phyloP scores from a whole-genome alignment of 2,888 invertebrate genomes.

The Leptopterna dolabrata region DNA sequence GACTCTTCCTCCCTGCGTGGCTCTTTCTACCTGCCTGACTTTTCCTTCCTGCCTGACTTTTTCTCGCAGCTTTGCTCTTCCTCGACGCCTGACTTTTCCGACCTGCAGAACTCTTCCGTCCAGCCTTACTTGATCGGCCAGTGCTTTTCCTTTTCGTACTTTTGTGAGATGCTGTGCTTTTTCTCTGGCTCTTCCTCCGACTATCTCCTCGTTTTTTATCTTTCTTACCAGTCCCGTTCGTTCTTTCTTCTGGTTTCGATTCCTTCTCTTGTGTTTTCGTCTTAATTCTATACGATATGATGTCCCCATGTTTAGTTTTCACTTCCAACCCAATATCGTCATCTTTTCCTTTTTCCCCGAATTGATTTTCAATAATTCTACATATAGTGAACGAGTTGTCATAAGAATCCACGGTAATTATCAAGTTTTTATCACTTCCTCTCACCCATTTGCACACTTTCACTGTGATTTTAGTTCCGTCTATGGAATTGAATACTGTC shows the following conservation, averaged over 20 bases:
- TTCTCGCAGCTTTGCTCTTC: not conserved
- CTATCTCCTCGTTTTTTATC: not conserved
- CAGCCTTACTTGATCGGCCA: not conserved
- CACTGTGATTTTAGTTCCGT: constrained; percentile 17
- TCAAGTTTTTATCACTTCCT: not conserved
- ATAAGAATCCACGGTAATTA: not conserved
- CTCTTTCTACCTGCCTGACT: not conserved
- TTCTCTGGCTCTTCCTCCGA: not conserved
- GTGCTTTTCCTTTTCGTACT: not conserved
- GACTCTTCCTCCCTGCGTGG: constrained; percentile 2
- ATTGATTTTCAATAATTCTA: not conserved
- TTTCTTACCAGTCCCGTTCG: not conserved
- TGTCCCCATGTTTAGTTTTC: not conserved
- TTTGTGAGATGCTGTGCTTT: not conserved
- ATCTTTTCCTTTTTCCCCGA: not conserved
- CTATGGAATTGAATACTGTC: constrained; percentile 18
- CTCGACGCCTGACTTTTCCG: not conserved
- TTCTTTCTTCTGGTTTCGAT: not conserved
- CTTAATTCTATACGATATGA: constrained; percentile 3
- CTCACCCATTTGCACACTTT: not conserved
- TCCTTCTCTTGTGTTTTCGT: not conserved
- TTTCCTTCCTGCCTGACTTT: not conserved
- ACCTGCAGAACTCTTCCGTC: not conserved
- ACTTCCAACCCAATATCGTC: constrained; percentile 4
- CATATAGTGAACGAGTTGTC: not conserved